Percentiles rank a stretch among this genome's conserved stretches.
phyloP scores from a whole-genome alignment of 35 echinoderm and acorn worm genomes.

The Holothuria glaberrima region DNA sequence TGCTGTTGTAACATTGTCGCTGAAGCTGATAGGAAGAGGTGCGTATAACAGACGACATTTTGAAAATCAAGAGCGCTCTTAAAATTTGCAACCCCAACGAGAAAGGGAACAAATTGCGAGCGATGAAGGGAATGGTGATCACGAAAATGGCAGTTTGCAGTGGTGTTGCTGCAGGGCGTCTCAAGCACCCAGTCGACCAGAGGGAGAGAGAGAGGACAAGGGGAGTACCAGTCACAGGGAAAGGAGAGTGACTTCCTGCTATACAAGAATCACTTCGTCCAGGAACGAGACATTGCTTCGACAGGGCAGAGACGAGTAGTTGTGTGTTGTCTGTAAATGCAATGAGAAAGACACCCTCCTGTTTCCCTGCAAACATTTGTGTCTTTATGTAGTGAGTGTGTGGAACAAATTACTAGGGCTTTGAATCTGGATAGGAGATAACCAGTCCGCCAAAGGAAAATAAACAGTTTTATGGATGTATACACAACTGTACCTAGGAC shows the following conservation, averaged over 20 bases:
- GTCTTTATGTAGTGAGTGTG: slow-evolving; percentile 67
- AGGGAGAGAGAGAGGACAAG: not conserved
- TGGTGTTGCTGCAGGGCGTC: not conserved
- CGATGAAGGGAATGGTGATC: not conserved
- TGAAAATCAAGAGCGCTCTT: not conserved
- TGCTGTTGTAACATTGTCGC: no score
- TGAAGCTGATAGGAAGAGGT: no score
- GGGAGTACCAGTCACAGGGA: no score
- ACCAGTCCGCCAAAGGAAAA: slow-evolving; percentile 61
- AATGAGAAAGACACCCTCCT: slow-evolving; percentile 70
- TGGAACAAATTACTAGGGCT: slow-evolving; percentile 55
- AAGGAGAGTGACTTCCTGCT: not conserved
- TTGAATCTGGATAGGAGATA: slow-evolving; percentile 48
- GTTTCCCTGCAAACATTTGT: slow-evolving; percentile 78
- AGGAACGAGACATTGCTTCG: not conserved
- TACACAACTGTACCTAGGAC: no score
- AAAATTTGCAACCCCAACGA: no score
- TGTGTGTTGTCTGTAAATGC: slow-evolving; percentile 79
- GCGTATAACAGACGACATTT: not conserved
- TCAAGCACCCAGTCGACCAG: not conserved
- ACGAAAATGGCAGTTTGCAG: not conserved
- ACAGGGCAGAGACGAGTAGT: slow-evolving; percentile 54
- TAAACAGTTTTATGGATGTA: slow-evolving; percentile 62
- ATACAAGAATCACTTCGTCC: not conserved
- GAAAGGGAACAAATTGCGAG: not conserved